Conservation (phyloP, 2,797 vertebrate genomes). For the Lithobates sylvaticus region DNA sequence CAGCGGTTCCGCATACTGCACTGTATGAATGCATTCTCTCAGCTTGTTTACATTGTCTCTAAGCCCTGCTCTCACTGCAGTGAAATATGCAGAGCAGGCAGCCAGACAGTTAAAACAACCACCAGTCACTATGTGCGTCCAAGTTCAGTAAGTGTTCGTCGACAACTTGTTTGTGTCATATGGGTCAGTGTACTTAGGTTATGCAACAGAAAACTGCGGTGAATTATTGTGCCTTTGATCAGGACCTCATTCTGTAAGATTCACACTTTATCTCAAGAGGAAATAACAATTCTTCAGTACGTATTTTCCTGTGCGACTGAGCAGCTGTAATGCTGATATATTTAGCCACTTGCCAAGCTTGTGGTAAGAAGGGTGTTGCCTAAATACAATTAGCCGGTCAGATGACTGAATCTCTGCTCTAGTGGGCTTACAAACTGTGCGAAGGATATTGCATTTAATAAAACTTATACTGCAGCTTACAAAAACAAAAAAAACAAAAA, state of each 20-base stretch:
- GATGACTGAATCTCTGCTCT: conserved; percentile 74
- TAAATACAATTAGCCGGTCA: conserved; percentile 82
- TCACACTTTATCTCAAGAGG: conserved; percentile 68
- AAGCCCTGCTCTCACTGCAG: conserved; percentile 12
- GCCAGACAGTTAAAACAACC: conserved; percentile 51
- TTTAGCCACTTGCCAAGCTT: conserved; percentile 79
- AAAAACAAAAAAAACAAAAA: not conserved
- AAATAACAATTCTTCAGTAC: conserved; percentile 72
- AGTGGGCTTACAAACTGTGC: conserved; percentile 74
- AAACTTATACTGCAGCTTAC: conserved; percentile 49
- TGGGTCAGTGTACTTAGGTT: conserved; percentile 79
- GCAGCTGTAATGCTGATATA: conserved; percentile 80
- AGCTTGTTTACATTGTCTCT: conserved; percentile 12
- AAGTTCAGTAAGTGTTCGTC: conserved; percentile 67
- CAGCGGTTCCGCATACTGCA: not conserved
- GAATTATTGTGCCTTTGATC: conserved; percentile 63
- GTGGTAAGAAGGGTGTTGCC: conserved; percentile 80
- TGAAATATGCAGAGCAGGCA: conserved; percentile 47
- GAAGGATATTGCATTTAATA: conserved; percentile 73
- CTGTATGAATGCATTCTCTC: conserved; percentile 23
- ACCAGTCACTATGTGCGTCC: conserved; percentile 21
- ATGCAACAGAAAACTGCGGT: conserved; percentile 64
- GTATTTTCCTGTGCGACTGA: conserved; percentile 68
- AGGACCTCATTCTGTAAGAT: conserved; percentile 65
- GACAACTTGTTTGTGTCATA: conserved; percentile 76